Evolutionary conservation across 2,113 vertebrate genomes (phyloP).

Genomic region (Xyrauchen texanus): DNA sequence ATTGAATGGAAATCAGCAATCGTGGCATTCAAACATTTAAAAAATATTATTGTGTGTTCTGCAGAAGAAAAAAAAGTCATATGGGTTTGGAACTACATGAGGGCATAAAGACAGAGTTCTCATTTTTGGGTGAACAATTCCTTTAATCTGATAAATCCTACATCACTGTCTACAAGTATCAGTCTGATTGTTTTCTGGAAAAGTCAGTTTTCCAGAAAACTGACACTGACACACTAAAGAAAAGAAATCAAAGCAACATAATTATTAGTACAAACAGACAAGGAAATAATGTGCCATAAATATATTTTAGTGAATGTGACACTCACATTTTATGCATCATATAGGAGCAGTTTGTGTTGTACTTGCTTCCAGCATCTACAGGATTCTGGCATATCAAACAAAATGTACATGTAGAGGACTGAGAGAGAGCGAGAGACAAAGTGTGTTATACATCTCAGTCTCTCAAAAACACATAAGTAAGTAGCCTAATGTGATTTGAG

Average conservation of each 20-base stretch:
- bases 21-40: no score
- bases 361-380: slow-evolving; percentile 79
- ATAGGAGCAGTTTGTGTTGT: slow-evolving; percentile 84
- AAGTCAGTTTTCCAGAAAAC: slow-evolving; percentile 68
- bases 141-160: no score
- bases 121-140: not conserved
- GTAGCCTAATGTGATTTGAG: not conserved
- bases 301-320: not conserved
- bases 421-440: not conserved
- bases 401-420: slow-evolving; percentile 70
- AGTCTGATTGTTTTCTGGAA: slow-evolving; percentile 11
- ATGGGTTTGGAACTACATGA: no score
- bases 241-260: not conserved
- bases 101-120: no score
- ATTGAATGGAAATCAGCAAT: no score
- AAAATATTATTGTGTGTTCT: no score
- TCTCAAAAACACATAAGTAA: not conserved
- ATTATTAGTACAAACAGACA: slow-evolving; percentile 6
- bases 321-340: slow-evolving; percentile 84
- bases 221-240: slow-evolving; percentile 84
- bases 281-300: not conserved
- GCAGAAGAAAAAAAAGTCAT: no score
- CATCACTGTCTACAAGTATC: no score
- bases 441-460: not conserved
- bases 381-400: slow-evolving; percentile 92